Evolutionary conservation across 2,888 invertebrate genomes (phyloP), one percentile per base, ranked within the genome.

Genomic region (Agapostemon virescens): DNA sequence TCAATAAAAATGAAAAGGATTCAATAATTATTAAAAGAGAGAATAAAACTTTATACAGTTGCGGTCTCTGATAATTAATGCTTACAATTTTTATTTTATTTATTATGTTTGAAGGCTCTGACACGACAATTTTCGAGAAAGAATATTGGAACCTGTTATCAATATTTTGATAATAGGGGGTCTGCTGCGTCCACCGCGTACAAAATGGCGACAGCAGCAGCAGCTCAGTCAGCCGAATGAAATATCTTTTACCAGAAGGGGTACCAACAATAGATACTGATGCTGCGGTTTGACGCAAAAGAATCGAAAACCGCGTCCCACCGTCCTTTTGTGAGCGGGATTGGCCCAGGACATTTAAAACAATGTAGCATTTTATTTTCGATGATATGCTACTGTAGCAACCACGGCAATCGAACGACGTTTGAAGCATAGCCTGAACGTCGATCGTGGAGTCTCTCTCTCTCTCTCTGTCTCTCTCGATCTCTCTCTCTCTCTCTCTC

Each of bases 341-440:
- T 55, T 55, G 55, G 55, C 55, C 55, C 55, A 26, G 55, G 26
- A 55, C 55, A 55, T 55, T 55, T 55, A 26, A 55, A 55, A 55
- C 55, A 55, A 55, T 55, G 55, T 55, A 55, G n/a, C 33, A 63
- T 63, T 63, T 36, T 63, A 33, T 33, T 63, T 63, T 63, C 63
- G 9, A 63, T 63, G n/a, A 63, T 63, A 61, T 33, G 61, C 61
- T 36, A n/a, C 36, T 11, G 36, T n/a, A 36, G 33, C 30, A 61
- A 30, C 30, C 9, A 30, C 33, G 61, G 30, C 33, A 58, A 30
- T 58, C 30, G 33, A 61, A 61, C 61, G 33, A 33, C 33, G 33
- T n/a, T n/a, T 36, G 33, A 36, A 63, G 36, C 4, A n/a, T 36
- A 63, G 33, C 5, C 3, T 4, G 20, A 33, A 33, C 17, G 63